Evolutionary conservation across 1,140 invertebrate species (phyloP), one percentile per base, ranked within the genome.

Genomic region (Pseudomyrmex dendroicus): DNA sequence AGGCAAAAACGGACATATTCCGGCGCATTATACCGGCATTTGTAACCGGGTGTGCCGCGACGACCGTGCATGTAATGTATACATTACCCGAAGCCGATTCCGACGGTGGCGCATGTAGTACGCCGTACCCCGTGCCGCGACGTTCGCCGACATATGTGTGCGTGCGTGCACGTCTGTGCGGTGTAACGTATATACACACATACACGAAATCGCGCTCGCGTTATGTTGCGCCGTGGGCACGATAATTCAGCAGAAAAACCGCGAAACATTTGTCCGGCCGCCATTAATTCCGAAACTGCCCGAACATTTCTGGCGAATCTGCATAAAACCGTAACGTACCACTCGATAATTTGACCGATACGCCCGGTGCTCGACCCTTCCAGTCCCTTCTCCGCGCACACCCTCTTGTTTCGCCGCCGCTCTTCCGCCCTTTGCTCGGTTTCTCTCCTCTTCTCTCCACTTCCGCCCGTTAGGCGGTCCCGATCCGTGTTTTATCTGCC

Each of bases 301-400:
- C n/a, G 66, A 63, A 61, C 70, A 80, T 84, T 90, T 85, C 86
- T 67, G 66, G 76, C 74, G 77, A 88, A 91, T 91, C 87, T 90
- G 87, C 89, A 90, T 91, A 89, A 89, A 87, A 91, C 87, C 86
- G 84, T 86, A 89, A 89, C 88, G 87, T 84, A 88, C 86, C 87
- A 82, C 83, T 85, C 90, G 90, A 91, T 91, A 91, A 91, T 91
- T 91, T 87, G 91, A 78, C 82, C 89, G 90, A 91, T 90, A 90
- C 86, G 68, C 84, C 64, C 74, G 82, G 82, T 61, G 64, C 52
- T 2, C 48, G 72, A 12, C 77, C 64, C 66, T 80, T 12, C 64
- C 13, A 9, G 10, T 15, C 10, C 17, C 17, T 44, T 8, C 61
- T 7, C 22, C n/a, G 9, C 62, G 3, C 50, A 3, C 63, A 4